phyloP scores from a whole-genome alignment of 2,797 vertebrate species.

The Tapera naevia region DNA sequence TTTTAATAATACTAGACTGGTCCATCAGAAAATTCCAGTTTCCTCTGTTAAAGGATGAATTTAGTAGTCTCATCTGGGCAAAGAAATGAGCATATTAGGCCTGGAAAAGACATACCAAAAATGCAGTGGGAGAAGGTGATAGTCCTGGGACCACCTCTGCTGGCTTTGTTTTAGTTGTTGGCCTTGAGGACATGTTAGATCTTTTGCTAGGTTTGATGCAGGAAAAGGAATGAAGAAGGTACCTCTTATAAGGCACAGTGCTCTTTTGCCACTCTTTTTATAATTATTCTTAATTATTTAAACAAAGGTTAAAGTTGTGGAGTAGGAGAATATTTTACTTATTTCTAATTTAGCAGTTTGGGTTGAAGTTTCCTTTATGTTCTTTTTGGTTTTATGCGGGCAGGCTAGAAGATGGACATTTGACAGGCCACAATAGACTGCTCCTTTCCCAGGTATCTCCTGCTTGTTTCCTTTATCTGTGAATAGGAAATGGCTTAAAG shows the following conservation, averaged over 20 bases:
- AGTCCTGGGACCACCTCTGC: not conserved
- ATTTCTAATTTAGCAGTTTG: slow-evolving; percentile 65
- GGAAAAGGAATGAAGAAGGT: slow-evolving; percentile 12
- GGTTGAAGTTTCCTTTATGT: slow-evolving; percentile 69
- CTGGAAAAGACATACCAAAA: not conserved
- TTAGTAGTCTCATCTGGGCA: not conserved
- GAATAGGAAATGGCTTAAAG: slow-evolving; percentile 88
- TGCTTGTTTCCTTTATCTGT: slow-evolving; percentile 82
- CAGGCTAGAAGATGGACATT: slow-evolving; percentile 76
- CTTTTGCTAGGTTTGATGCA: not conserved
- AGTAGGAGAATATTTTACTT: slow-evolving; percentile 45
- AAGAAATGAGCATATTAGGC: not conserved
- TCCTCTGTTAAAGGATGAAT: not conserved
- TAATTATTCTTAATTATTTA: not conserved
- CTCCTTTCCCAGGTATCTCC: slow-evolving; percentile 87
- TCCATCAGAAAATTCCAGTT: not conserved
- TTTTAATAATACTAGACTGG: not conserved
- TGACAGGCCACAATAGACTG: slow-evolving; percentile 82
- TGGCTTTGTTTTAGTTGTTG: slow-evolving; percentile 16
- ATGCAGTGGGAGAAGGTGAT: not conserved
- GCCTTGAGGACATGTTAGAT: not conserved
- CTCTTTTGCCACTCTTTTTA: not conserved
- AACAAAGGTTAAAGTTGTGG: slow-evolving; percentile 35
- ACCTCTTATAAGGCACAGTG: not conserved
- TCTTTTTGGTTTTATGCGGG: slow-evolving; percentile 68